Conservation (phyloP, 2,797 vertebrate genomes). For the Ispidina picta region DNA sequence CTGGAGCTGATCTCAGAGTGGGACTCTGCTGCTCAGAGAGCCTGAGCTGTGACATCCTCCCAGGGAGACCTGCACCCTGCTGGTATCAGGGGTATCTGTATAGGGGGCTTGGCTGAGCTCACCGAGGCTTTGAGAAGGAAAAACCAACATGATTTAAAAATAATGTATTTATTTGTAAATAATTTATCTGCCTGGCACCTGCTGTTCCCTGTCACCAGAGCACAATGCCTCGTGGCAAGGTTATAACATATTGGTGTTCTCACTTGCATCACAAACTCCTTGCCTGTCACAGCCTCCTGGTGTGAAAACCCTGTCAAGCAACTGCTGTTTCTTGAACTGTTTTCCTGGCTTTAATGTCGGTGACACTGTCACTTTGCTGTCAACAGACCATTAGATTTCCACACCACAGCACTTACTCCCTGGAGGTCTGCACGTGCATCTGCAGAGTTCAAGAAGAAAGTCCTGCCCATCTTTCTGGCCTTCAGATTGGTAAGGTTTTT, state of each 20-base stretch:
- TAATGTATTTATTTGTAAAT: too few relatives aligned
- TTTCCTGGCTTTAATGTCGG: neutral
- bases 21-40: neutral
- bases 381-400: constrained; percentile 86
- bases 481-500: constrained; percentile 82
- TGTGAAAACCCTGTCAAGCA: neutral
- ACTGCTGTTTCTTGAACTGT: neutral
- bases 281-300: neutral
- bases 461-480: constrained; percentile 86
- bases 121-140: neutral
- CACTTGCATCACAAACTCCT: fast-evolving
- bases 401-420: constrained; percentile 70
- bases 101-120: neutral
- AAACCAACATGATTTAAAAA: neutral
- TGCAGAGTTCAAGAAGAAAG: constrained; percentile 87
- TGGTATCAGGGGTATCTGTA: neutral
- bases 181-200: neutral
- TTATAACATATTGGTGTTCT: neutral
- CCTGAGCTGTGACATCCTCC: neutral
- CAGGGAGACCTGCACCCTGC: neutral
- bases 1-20: fast-evolving
- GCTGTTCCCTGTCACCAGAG: neutral
- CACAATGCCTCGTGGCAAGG: neutral
- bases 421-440: constrained; percentile 87
- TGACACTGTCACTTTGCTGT: neutral